phyloP scores from a whole-genome alignment of 2,797 vertebrate genomes.

The Thunnus albacares region DNA sequence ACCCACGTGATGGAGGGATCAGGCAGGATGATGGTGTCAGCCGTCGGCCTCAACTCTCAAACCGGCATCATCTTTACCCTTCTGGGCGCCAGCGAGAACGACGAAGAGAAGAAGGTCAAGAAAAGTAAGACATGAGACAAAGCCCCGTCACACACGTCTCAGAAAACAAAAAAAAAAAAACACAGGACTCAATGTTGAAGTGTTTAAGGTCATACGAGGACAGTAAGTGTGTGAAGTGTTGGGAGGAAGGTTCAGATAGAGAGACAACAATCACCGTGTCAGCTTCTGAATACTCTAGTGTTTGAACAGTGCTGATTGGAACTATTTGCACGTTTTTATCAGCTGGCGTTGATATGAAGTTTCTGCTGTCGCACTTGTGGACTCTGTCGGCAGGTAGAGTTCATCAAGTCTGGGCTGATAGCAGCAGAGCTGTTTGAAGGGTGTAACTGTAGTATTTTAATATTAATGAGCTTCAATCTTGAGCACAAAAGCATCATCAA shows the following conservation, averaged over 20 bases:
- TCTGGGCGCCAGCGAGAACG: slow-evolving; percentile 90
- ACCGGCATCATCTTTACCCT: slow-evolving; percentile 99
- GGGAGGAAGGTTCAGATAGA: slow-evolving; percentile 42
- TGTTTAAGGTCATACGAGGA: slow-evolving; percentile 34
- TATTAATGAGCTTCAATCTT: slow-evolving; percentile 8
- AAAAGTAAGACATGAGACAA: slow-evolving; percentile 90
- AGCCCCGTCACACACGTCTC: slow-evolving; percentile 21
- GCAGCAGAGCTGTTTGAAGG: slow-evolving; percentile 63
- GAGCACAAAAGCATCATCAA: slow-evolving; percentile 22
- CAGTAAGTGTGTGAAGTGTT: slow-evolving; percentile 48
- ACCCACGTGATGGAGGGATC: slow-evolving; percentile 99
- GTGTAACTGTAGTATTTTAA: slow-evolving; percentile 16
- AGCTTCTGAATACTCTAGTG: slow-evolving; percentile 53
- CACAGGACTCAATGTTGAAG: slow-evolving; percentile 8
- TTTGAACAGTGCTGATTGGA: slow-evolving; percentile 59
- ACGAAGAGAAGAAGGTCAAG: slow-evolving; percentile 94
- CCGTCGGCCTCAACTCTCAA: slow-evolving; percentile 97
- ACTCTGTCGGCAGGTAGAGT: slow-evolving; percentile 61
- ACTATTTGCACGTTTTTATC: slow-evolving; percentile 53
- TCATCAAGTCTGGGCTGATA: slow-evolving; percentile 62
- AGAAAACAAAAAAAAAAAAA: slow-evolving; percentile 8
- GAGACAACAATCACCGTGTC: slow-evolving; percentile 34
- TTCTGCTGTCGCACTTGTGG: slow-evolving; percentile 38
- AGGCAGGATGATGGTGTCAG: slow-evolving; percentile 95
- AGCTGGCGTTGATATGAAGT: slow-evolving; percentile 64